Base-by-base conservation (phyloP, 2,113 vertebrate genomes). In the Morone saxatilis region DNA sequence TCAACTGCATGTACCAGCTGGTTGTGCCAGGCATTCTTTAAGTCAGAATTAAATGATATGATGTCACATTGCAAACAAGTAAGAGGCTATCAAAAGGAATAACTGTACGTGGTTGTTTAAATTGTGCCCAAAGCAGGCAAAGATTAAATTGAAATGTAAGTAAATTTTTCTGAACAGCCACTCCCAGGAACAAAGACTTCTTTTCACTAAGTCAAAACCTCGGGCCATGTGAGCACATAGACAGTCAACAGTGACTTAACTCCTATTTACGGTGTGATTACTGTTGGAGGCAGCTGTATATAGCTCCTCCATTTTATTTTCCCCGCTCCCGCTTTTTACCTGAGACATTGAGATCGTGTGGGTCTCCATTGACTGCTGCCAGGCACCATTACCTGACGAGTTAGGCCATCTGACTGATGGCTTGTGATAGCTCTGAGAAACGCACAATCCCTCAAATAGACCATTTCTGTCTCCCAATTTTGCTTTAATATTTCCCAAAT, bases 401-500 rank as follows among this genome's bases (percentile, higher is more conserved):
- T 88, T 81, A 57, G 61, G 51, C 68, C 80, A 81, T 85, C 78
- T 91, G 91, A 93, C 87, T 89, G 93, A 94, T 93, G 87, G 76
- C 69, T 91, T 87, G 83, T 89, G 92, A 94, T 86, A 77, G 89
- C 88, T 90, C 72, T 1, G 78, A 85, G 78, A 90, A 89, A 86
- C 50, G 20, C 65, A 73, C 87, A 89, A 94, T 93, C 84, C 72
- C 80, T 93, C 89, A 91, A 91, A 92, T 84, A 93, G 88, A 92
- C 88, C 84, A 89, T 90, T 94, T 91, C 86, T 84, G 88, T 88
- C 88, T 91, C 76, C 77, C 91, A 86, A 90, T 93, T 92, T 90
- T 84, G 84, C 84, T 88, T 86, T 83, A 92, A 91, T 93, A 87
- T 86, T 79, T 78, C 85, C 88, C 82, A 88, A 88, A 86, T 75